Base-by-base conservation (phyloP, 2,888 invertebrate genomes). In the Lasioglossum zephyrum region DNA sequence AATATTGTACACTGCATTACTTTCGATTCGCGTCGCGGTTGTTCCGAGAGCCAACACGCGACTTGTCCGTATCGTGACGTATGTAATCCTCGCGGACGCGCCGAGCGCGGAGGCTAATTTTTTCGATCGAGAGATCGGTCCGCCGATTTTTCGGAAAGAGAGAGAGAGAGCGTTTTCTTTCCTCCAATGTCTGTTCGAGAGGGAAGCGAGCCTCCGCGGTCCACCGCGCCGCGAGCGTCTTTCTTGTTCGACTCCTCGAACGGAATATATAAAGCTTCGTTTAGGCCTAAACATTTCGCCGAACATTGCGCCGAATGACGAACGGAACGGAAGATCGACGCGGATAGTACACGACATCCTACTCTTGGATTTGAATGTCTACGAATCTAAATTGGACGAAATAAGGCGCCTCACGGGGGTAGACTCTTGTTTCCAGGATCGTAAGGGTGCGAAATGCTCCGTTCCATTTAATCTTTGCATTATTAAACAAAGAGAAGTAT, bases 1-100 rank as follows among this genome's bases (percentile, higher is more conserved):
- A 88, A 90, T 91, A 89, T 85, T 74, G 82, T 85, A 83, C 74
- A 84, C 47, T 86, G 90, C 89, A 87, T 85, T 83, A 83, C 70
- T 81, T 57, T 87, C 84, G 79, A 90, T 79, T 84, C 88, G 89
- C 41, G 89, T 87, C 87, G 85, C 83, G 86, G 87, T 88, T 82
- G 86, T 88, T 83, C 82, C 81, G 72, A 79, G 47, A 66, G 73
- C 75, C 44, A 69, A 79, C 66, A 53, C 77, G 74, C 73, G 47
- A 49, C 31, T 78, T 69, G 53, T 80, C 74, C 79, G 82, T 41
- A 41, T 77, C 72, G 76, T 63, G 47, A 81, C 44, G 85, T 81
- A 63, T 60, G 85, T 81, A 57, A 31, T 70, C 18, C 13, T 26
- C 53, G 39, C 47, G 44, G 18, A 31, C 18, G 31, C 63, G 31